These are phyloP conservation scores for Drosophila nebulosa DNA, from an alignment of 1,140 invertebrate species.

Conservation along the genomic window DNA sequence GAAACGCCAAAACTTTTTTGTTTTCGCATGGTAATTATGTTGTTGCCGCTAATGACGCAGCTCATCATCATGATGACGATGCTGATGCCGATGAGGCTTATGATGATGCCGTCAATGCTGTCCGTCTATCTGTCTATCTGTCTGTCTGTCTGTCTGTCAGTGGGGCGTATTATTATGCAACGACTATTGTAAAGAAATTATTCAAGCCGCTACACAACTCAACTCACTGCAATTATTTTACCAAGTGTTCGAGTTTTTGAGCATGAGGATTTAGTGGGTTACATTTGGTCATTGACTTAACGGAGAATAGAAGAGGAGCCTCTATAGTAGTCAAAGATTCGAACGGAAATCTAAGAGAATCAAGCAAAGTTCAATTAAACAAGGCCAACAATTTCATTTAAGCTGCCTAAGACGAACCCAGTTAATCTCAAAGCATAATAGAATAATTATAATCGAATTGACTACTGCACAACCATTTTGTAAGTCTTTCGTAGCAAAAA, in stretches of 20 bases:
- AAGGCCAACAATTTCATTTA: too few relatives aligned
- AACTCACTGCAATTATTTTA: neutral
- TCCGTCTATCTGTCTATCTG: too few relatives aligned
- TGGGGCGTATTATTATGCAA: constrained; percentile 53
- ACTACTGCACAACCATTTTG: too few relatives aligned
- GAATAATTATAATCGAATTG: too few relatives aligned
- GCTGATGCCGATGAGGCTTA: constrained; percentile 16
- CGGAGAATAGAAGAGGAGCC: neutral
- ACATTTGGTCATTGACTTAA: neutral
- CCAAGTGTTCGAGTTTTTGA: too few relatives aligned
- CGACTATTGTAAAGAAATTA: constrained; percentile 30
- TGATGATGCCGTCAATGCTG: constrained; percentile 35
- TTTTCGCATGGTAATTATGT: constrained; percentile 70
- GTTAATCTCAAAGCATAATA: too few relatives aligned
- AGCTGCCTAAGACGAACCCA: too few relatives aligned
- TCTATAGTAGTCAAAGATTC: too few relatives aligned
- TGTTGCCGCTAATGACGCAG: constrained; percentile 64
- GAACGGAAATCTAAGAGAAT: too few relatives aligned
- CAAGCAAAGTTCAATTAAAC: too few relatives aligned
- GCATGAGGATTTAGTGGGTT: neutral
- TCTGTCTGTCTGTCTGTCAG: too few relatives aligned
- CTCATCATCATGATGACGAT: constrained; percentile 65
- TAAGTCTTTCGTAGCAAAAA: constrained; percentile 11
- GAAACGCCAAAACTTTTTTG: constrained; percentile 47
- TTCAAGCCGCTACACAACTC: neutral